Evolutionary conservation across 2,113 vertebrate species (phyloP), one percentile per base, ranked within the genome.

Genomic region (Chaetura pelagica): DNA sequence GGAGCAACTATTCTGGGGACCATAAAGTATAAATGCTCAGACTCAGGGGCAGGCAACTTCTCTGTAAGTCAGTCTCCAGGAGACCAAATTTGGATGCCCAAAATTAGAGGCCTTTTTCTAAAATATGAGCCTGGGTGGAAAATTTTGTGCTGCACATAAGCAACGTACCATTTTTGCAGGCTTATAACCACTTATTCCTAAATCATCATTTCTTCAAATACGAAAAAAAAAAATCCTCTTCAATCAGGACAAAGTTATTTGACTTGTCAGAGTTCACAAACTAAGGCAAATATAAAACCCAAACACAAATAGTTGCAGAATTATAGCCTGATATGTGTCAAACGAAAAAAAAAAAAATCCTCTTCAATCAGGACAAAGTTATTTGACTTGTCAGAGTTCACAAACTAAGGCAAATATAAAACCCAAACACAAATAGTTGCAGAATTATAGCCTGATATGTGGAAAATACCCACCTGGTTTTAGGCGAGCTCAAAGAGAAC

Each of bases 51-150:
- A 87, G 67, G 66, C 86, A 67, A 10, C 51, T 78, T 26, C 87
- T 81, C 57, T 55, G 61, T 34, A 93, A 88, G 51, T 49, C 78
- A 83, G 48, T 20, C 35, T 82, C 66, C 2, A 3, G 27, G 49
- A 68, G 18, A 46, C 86, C 96, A 95, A 93, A 92, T 95, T 62
- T 87, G 69, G 92, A 90, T 52, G 81, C 30, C 57, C 83, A 66
- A 89, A 94, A 96, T 97, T 94, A 96, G 83, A 96, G 80, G 49
- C 35, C 30, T 0, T n/a, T 75, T 90, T 90, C 92, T 68, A 93
- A 94, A 94, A 92, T 64, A 71, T 3, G 34, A 95, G 73, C 72
- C 76, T 77, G 54, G 44, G 27, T 82, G 76, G 93, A 94, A 96
- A 96, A 61, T 72, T 91, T 78, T 74, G 61, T 6, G 1, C 44